Percentiles rank a stretch among this genome's conserved stretches.
These are phyloP conservation scores for Gonioctena quinquepunctata DNA, from an alignment of 1,140 invertebrate species.

Conservation along the genomic window DNA sequence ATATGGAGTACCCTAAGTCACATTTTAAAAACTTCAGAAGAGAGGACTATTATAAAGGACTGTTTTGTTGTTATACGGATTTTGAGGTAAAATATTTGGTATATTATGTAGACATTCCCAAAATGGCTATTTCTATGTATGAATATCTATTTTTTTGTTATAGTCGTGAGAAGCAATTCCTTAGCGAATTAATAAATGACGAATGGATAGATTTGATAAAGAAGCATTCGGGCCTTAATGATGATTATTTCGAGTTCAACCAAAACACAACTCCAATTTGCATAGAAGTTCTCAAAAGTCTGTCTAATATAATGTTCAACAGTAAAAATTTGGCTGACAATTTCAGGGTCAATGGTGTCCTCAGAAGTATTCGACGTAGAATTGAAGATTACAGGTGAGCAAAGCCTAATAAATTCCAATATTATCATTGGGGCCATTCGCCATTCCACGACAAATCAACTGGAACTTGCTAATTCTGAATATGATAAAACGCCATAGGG, in stretches of 20 bases:
- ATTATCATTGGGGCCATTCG: too few relatives aligned
- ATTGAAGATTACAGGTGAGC: slow-evolving; percentile 69
- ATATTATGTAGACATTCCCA: too few relatives aligned
- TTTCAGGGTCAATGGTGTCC: slow-evolving; percentile 71
- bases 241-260: slow-evolving; percentile 54
- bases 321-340: slow-evolving; percentile 70
- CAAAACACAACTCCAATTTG: slow-evolving; percentile 60
- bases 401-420: too few relatives aligned
- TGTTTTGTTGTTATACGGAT: slow-evolving; percentile 63
- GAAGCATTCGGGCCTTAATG: slow-evolving; percentile 56
- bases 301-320: slow-evolving; percentile 89
- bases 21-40: slow-evolving; percentile 55
- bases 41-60: slow-evolving; percentile 53
- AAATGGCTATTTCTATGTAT: too few relatives aligned
- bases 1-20: slow-evolving; percentile 62
- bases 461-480: too few relatives aligned
- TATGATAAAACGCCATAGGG: too few relatives aligned
- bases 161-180: slow-evolving; percentile 75
- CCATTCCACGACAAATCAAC: too few relatives aligned
- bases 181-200: slow-evolving; percentile 71
- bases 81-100: slow-evolving; percentile 57
- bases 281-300: slow-evolving; percentile 82
- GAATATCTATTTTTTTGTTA: slow-evolving; percentile 22
- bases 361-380: slow-evolving; percentile 75
- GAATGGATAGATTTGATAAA: slow-evolving; percentile 70